These are phyloP conservation scores for Tragelaphus imberbis DNA, from an alignment of 2,113 vertebrate species.

Conservation along the genomic window DNA sequence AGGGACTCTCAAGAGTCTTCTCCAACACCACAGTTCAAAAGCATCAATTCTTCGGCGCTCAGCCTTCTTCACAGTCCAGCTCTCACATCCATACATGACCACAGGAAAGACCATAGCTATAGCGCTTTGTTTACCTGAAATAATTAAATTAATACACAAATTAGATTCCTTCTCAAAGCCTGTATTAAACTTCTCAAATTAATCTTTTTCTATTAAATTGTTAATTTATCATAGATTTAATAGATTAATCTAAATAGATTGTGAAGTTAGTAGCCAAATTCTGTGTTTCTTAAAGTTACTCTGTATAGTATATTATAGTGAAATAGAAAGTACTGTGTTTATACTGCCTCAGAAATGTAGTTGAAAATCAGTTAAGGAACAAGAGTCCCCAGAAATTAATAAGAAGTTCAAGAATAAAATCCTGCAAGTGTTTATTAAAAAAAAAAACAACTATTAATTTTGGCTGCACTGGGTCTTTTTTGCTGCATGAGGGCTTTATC, in stretches of 20 bases:
- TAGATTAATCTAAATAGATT: neutral
- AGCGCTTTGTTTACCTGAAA: neutral
- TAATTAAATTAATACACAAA: neutral
- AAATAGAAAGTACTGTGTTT: neutral
- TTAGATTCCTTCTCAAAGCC: neutral
- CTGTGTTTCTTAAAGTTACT: neutral
- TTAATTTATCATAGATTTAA: neutral
- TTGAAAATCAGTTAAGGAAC: neutral
- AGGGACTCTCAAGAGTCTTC: too few species aligned
- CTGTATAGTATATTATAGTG: neutral
- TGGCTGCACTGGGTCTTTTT: neutral
- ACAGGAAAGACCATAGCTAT: too few species aligned
- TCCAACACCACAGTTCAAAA: too few species aligned
- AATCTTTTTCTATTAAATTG: conserved; percentile 8
- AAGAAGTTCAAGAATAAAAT: conserved; percentile 9
- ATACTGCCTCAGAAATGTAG: neutral
- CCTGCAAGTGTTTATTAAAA: neutral
- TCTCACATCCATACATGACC: too few species aligned
- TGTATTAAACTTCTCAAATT: conserved; percentile 24
- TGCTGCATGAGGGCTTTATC: neutral
- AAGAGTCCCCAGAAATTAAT: neutral
- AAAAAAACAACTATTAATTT: neutral
- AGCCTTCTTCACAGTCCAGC: too few species aligned
- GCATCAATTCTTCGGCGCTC: too few species aligned
- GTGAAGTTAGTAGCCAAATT: neutral